phyloP scores from a whole-genome alignment of 37 sponge, comb jelly and placozoan species.

The Bolinopsis microptera region DNA sequence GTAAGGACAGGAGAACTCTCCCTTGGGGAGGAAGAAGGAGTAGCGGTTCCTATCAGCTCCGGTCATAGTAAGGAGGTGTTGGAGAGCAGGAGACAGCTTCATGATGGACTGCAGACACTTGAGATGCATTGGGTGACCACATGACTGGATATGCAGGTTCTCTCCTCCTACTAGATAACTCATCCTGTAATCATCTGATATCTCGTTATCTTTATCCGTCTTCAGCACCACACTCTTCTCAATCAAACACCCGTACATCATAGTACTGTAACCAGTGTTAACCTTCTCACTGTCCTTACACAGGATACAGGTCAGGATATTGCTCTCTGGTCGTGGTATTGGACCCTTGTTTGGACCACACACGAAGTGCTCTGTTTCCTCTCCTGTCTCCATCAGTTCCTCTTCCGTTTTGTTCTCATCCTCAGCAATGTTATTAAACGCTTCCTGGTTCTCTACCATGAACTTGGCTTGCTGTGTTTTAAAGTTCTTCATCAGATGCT shows the following conservation, averaged over 20 bases:
- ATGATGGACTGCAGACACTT: slow-evolving; percentile 54
- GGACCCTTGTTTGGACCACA: slow-evolving; percentile 61
- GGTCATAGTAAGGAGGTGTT: slow-evolving; percentile 31
- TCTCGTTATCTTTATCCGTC: slow-evolving; percentile 3
- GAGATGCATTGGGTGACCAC: slow-evolving; percentile 43
- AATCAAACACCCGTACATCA: slow-evolving; percentile 61
- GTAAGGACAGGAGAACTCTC: slow-evolving; percentile 44
- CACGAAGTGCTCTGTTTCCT: neutral
- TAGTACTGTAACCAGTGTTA: neutral
- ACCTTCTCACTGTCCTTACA: slow-evolving; percentile 61
- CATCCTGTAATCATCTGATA: slow-evolving; percentile 34
- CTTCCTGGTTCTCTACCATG: slow-evolving; percentile 23
- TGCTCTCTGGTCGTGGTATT: slow-evolving; percentile 4
- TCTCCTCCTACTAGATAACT: slow-evolving; percentile 26
- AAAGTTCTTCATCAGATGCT: neutral
- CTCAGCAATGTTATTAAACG: neutral
- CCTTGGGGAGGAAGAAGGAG: neutral
- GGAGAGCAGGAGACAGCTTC: neutral
- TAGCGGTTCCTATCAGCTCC: neutral
- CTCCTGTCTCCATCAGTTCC: neutral
- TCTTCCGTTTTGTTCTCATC: slow-evolving; percentile 26
- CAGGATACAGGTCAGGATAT: neutral
- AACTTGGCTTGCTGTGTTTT: neutral
- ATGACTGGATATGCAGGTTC: slow-evolving; percentile 63
- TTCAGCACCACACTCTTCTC: slow-evolving; percentile 58